These are phyloP conservation scores for Athetis lepigone DNA, from an alignment of 2,888 invertebrate genomes.

Conservation along the genomic window DNA sequence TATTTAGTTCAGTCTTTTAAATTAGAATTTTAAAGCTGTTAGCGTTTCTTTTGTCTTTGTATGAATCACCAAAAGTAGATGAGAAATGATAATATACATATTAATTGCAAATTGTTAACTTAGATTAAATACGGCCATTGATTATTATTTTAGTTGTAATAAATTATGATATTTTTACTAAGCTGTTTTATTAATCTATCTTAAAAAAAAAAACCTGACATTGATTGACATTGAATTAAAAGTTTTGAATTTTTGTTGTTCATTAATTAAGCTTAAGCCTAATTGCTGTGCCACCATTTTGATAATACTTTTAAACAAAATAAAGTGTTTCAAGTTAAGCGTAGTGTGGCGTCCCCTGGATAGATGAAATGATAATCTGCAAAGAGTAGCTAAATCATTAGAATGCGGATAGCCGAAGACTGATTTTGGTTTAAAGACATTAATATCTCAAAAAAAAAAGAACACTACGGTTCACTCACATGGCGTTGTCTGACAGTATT, in stretches of 20 bases:
- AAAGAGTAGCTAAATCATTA: too few species aligned
- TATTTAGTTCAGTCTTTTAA: constrained; percentile 52
- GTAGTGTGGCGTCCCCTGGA: too few species aligned
- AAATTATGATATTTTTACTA: constrained; percentile 32
- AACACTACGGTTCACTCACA: too few species aligned
- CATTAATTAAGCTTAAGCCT: constrained; percentile 23
- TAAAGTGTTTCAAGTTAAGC: neutral
- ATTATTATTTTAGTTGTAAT: constrained; percentile 21
- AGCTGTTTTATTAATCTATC: constrained; percentile 18
- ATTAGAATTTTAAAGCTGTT: neutral
- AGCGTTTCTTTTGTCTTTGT: neutral
- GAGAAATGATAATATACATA: too few species aligned
- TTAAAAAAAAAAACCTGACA: constrained; percentile 22
- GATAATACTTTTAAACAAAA: neutral
- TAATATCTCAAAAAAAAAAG: too few species aligned
- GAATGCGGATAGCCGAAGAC: too few species aligned
- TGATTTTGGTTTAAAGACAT: too few species aligned
- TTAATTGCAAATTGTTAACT: constrained; percentile 8
- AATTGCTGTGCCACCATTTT: constrained; percentile 11
- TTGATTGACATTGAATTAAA: constrained; percentile 28
- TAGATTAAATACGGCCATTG: constrained; percentile 13
- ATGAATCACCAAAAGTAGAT: neutral
- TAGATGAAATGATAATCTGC: too few species aligned
- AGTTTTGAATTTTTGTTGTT: constrained; percentile 23
- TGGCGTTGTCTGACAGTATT: too few species aligned